Base-by-base conservation (phyloP, 2,888 invertebrate species). In the Sepiola atlantica region DNA sequence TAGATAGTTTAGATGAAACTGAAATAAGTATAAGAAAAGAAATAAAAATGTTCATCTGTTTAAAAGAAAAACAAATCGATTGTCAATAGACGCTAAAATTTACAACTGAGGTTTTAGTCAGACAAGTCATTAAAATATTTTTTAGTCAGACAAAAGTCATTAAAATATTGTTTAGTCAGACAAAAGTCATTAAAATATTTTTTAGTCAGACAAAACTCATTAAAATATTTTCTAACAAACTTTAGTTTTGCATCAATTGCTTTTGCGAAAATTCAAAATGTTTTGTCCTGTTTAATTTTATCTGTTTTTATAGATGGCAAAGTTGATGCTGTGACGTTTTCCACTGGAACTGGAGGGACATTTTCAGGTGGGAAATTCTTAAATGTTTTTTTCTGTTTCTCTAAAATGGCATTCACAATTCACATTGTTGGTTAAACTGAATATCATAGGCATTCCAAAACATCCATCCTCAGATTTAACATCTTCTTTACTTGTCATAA, bases 341-440 rank as follows among this genome's bases (percentile, higher is more conserved):
- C 96, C 20, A 97, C 97, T 24, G 97, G 97, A 0, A 97, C 97
- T n/a, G 97, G 97, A 14, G 97, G 97, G 35, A 97, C 97, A 12
- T 95, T 97, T 28, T 97, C 97, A 94, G 96, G 96, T 96, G 95
- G 93, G 10, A 61, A 61, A 61, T 61, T 77, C 16, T n/a, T 10
- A 57, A 57, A 20, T 57, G 57, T 57, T 57, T 8, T 14, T 1
- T 77, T 77, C n/a, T 77, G 77, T 77, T 77, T 77, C 12, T n/a
- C 77, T 77, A 28, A 28, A 61, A 61, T 61, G 8, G 12, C 24
- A n/a, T 61, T n/a, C n/a, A n/a, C n/a, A n/a, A n/a, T n/a, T n/a
- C n/a, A n/a, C n/a, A n/a, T 45, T 45, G 45, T 45, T 45, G 45
- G 45, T 45, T 8, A 45, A 45, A 8, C 8, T 45, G 45, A 45